Base-by-base conservation (phyloP, 2,888 invertebrate species). In the Pharmacophagus antenor region DNA sequence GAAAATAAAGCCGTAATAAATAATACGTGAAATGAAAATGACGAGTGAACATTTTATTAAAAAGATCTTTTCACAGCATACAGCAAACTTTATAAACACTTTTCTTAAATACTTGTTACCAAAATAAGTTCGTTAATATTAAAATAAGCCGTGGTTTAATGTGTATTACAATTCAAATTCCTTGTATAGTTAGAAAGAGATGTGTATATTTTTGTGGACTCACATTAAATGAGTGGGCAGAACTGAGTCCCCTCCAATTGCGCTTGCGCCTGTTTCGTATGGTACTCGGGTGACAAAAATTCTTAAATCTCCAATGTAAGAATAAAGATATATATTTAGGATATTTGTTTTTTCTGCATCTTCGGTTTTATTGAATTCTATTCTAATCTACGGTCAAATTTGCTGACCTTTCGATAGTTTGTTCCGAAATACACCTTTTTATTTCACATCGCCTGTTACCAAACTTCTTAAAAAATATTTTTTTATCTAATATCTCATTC, bases 211-310 rank as follows among this genome's bases (percentile, higher is more conserved):
- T 87, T 74, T 77, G 75, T 76, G 67, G 67, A 65, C 73, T 52
- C 71, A 62, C 64, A 63, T 65, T 63, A 67, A 73, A 68, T 70
- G 70, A 80, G 82, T 85, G 88, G 89, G 88, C 85, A 70, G 89
- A 85, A 71, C 88, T 76, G 74, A 69, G 69, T 75, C 84, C 80
- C 85, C 84, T 74, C 85, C 80, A 80, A 60, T 68, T 74, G 80
- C 87, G 85, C 82, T 65, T 68, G 84, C 85, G 88, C 78, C 77
- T 76, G 82, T 84, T 84, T 85, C 81, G 77, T 84, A 76, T 74
- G 67, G 70, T 67, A 73, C 77, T 82, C 76, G 84, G 85, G 86
- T 86, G 85, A 86, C 88, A 83, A 85, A 78, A 73, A 71, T 73
- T 78, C 18, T 21, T 15, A 52, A 50, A 52, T 61, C 23, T 61